Base-by-base conservation (phyloP, 2,113 vertebrate species). In the Periophthalmodon schlosseri region DNA sequence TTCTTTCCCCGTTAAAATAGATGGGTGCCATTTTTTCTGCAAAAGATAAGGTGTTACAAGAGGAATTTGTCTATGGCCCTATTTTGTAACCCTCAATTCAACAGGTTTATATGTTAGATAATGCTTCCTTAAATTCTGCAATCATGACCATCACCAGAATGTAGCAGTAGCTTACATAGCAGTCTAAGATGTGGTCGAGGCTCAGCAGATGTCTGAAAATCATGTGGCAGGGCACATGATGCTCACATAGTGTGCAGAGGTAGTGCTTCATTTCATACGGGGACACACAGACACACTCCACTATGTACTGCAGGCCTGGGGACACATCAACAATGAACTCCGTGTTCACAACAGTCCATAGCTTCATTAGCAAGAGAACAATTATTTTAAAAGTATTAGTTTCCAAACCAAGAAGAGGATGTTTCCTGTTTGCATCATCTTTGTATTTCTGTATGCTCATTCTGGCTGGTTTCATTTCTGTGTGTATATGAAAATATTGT, bases 381-480 rank as follows among this genome's bases (percentile, higher is more conserved):
- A 21, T 5, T 1, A 21, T 24, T 56, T 56, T 5, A 52, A 39
- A 28, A 49, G n/a, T 39, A 24, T 14, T 2, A 34, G 6, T 69
- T n/a, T 52, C 89, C 88, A 76, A n/a, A 91, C 92, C 91, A 34
- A 91, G 80, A 63, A 91, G 85, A 15, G 84, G 88, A 72, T 88
- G 77, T 24, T 76, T 84, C 46, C 87, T 80, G 11, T 71, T 68
- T 14, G 4, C 0, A 44, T 86, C 74, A 52, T 14, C 70, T 46
- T 70, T 83, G 80, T 91, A 88, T 1, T 23, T 28, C 39, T 84
- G 74, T 16, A 91, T 70, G 0, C 5, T 84, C 1, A 2, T 36
- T n/a, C 67, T 73, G 39, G 74, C 49, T 20, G 69, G 56, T 1
- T 46, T 34, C 15, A 7, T 1, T 70, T 13, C 88, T 92, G 28